A percentile compares a stretch with the other conserved stretches of the same genome.
phyloP scores from a whole-genome alignment of 2,113 vertebrate genomes.

The Trochalopteron elliotii region DNA sequence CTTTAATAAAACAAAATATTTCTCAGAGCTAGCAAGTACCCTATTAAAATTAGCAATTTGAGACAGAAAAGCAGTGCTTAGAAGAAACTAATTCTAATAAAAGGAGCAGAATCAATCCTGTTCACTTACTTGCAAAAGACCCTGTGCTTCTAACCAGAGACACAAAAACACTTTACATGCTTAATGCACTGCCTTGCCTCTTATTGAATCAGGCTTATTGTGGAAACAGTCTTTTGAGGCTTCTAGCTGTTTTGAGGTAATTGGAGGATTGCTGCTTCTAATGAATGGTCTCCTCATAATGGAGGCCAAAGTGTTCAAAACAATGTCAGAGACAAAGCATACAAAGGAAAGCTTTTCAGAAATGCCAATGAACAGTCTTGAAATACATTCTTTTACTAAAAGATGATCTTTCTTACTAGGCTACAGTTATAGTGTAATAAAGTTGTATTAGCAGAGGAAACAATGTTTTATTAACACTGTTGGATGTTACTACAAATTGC shows the following conservation, averaged over 20 bases:
- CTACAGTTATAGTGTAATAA: neutral
- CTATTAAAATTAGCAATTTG: conserved; percentile 50
- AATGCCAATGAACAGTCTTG: neutral
- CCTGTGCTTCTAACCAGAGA: conserved; percentile 27
- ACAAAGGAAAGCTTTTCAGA: neutral
- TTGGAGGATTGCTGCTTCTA: neutral
- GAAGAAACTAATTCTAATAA: conserved; percentile 31
- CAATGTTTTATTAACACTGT: neutral
- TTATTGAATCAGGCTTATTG: neutral
- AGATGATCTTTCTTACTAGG: neutral
- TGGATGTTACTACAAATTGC: neutral
- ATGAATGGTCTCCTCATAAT: neutral
- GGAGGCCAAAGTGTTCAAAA: conserved; percentile 41
- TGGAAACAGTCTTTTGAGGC: conserved; percentile 29
- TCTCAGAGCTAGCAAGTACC: conserved; percentile 17
- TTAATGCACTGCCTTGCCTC: conserved; percentile 3
- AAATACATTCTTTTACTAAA: neutral
- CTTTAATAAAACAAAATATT: conserved; percentile 57
- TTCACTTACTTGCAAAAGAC: conserved; percentile 51
- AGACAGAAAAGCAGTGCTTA: conserved; percentile 40
- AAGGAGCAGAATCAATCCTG: conserved; percentile 47
- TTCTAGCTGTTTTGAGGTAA: conserved; percentile 3
- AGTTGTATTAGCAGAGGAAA: neutral
- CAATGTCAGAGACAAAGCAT: neutral
- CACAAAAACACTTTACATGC: conserved; percentile 11